phyloP scores from a whole-genome alignment of 2,797 vertebrate species.

The Melopsittacus undulatus region DNA sequence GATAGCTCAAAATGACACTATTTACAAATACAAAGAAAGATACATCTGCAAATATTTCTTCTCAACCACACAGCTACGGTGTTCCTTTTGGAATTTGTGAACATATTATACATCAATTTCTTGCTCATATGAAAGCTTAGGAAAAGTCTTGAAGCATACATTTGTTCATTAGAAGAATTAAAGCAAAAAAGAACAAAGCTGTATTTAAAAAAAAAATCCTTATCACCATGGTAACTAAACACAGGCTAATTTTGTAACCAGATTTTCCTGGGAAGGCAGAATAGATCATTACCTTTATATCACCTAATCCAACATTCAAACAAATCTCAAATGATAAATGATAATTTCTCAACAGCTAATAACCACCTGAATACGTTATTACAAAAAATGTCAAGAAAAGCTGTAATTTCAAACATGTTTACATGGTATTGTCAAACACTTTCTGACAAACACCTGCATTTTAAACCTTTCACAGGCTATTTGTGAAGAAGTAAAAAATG shows the following conservation, averaged over 20 bases:
- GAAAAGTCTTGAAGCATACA: not conserved
- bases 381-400: not conserved
- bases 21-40: not conserved
- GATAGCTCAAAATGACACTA: not conserved
- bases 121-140: not conserved
- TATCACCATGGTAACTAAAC: constrained; percentile 50
- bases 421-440: not conserved
- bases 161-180: constrained; percentile 21
- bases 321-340: not conserved
- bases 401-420: not conserved
- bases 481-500: not conserved
- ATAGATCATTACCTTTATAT: not conserved
- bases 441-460: not conserved
- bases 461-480: not conserved
- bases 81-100: not conserved
- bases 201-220: not conserved
- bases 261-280: not conserved
- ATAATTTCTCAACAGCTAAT: not conserved
- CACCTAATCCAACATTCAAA: not conserved
- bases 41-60: not conserved
- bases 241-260: not conserved
- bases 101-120: not conserved
- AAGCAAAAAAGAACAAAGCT: constrained; percentile 16
- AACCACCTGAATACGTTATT: not conserved
- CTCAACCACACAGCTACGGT: not conserved